Conservation (phyloP, 2,888 invertebrate species). For the Rhingia campestris region DNA sequence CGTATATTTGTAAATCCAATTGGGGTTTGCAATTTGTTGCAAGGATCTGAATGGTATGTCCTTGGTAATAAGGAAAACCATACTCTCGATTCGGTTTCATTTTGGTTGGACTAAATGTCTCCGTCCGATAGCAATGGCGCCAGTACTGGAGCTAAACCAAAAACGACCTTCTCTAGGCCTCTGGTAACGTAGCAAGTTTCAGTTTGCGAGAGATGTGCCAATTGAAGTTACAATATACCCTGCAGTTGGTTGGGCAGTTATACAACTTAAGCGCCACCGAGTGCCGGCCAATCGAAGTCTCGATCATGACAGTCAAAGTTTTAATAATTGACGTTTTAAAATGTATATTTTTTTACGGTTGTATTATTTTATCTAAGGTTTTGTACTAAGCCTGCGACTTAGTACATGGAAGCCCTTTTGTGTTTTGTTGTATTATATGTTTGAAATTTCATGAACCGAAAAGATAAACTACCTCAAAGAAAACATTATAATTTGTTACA, state of each 20-base stretch:
- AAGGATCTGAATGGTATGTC: neutral
- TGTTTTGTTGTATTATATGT: constrained; percentile 79
- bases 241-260: constrained; percentile 64
- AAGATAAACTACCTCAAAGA: constrained; percentile 59
- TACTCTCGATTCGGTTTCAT: constrained; percentile 1
- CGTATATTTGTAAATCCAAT: constrained; percentile 71
- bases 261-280: constrained; percentile 62
- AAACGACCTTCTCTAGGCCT: constrained; percentile 38
- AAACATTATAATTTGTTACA: constrained; percentile 55
- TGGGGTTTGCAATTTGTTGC: constrained; percentile 46
- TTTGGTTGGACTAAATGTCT: constrained; percentile 2
- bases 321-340: constrained; percentile 67
- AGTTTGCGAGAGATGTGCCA: constrained; percentile 34
- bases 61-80: constrained; percentile 36
- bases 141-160: constrained; percentile 53
- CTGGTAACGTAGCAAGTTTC: constrained; percentile 30
- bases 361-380: constrained; percentile 70
- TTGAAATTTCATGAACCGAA: constrained; percentile 58
- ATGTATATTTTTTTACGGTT: constrained; percentile 52
- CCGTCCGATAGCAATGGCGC: constrained; percentile 30
- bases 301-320: constrained; percentile 74
- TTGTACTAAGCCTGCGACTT: constrained; percentile 73
- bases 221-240: constrained; percentile 71
- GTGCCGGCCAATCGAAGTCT: constrained; percentile 37
- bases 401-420: constrained; percentile 82